Conservation (phyloP, 2,113 vertebrate genomes). For the Odocoileus virginianus region DNA sequence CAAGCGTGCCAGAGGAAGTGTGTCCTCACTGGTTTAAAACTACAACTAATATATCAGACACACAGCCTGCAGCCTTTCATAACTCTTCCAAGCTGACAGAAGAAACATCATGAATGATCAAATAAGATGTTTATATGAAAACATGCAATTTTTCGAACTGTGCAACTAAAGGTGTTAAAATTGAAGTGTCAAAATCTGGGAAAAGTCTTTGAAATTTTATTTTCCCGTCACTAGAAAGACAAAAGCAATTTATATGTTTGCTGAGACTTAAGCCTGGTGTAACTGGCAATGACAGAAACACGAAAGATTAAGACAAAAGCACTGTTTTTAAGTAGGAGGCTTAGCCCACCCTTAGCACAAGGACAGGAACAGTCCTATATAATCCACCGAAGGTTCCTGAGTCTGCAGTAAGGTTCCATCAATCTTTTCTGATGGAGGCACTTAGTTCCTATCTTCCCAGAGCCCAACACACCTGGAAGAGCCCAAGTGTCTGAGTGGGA, state of each 20-base stretch:
- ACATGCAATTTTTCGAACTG: neutral
- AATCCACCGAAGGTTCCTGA: rapidly evolving
- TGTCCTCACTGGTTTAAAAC: neutral
- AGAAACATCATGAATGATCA: neutral
- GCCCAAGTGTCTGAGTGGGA: rapidly evolving
- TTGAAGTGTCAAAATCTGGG: neutral
- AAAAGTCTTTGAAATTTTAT: neutral
- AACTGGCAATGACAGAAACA: neutral
- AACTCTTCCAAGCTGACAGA: neutral
- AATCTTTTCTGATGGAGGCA: neutral
- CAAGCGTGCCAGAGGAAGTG: rapidly evolving
- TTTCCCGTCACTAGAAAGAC: neutral
- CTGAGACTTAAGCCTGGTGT: neutral
- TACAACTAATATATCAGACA: rapidly evolving
- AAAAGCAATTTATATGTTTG: neutral
- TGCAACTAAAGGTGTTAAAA: neutral
- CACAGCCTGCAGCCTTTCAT: rapidly evolving
- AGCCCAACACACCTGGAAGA: neutral
- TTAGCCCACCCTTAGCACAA: too few relatives aligned
- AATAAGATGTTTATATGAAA: neutral
- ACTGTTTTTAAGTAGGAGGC: neutral
- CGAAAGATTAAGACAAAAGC: neutral
- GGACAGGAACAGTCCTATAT: rapidly evolving
- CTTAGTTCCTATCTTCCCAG: neutral
- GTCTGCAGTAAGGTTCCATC: rapidly evolving